phyloP scores from a whole-genome alignment of 1,140 invertebrate genomes.

The Aphaenogaster ashmeadi region DNA sequence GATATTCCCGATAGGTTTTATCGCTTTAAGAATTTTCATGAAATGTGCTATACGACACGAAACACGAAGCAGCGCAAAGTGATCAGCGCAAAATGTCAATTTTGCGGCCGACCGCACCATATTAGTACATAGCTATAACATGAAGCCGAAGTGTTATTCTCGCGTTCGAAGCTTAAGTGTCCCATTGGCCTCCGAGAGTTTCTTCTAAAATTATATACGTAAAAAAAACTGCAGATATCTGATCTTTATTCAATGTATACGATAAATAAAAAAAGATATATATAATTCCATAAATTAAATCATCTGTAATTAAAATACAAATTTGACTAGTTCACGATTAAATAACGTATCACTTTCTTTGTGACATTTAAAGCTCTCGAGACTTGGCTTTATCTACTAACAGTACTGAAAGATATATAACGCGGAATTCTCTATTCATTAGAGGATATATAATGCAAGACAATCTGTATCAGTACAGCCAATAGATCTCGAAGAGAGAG shows the following conservation, averaged over 20 bases:
- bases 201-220: constrained; percentile 4
- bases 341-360: background rate
- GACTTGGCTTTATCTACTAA: background rate
- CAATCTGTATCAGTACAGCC: background rate
- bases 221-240: constrained; percentile 3
- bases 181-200: background rate
- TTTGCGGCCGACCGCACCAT: constrained; percentile 50
- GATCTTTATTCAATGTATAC: background rate
- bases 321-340: background rate
- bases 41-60: background rate
- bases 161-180: constrained; percentile 43
- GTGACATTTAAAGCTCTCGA: too few species aligned
- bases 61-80: constrained; percentile 21
- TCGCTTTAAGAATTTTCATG: constrained; percentile 34
- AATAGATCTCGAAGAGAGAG: background rate
- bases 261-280: background rate
- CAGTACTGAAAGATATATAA: background rate
- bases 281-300: constrained; percentile 1
- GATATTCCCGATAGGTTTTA: constrained; percentile 38
- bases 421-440: background rate
- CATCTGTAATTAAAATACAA: background rate
- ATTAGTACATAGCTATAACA: constrained; percentile 55
- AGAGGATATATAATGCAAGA: background rate
- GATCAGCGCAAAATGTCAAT: constrained; percentile 52
- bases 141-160: constrained; percentile 39